A percentile compares a stretch with the other conserved stretches of the same genome.
Conservation (phyloP, 2,113 vertebrate species). For the Dicaeum eximium region DNA sequence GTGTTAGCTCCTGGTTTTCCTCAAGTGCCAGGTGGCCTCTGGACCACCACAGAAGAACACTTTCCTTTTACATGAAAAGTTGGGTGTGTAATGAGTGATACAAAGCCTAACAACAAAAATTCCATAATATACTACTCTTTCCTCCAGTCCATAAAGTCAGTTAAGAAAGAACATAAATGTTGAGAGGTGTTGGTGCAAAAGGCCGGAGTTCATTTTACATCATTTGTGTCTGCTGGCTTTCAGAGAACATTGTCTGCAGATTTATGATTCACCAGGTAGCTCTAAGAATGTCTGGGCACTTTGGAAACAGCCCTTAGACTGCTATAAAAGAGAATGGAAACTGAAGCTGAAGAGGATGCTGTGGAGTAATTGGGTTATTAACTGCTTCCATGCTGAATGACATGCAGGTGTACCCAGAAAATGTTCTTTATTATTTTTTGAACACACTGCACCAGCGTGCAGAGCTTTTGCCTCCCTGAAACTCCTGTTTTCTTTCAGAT, state of each 20-base stretch:
- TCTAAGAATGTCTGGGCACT: constrained; percentile 12
- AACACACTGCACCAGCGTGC: background rate
- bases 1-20: background rate
- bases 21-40: background rate
- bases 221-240: background rate
- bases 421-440: background rate
- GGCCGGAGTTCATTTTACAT: background rate
- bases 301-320: constrained; percentile 15
- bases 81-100: background rate
- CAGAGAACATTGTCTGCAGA: background rate
- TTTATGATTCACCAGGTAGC: constrained; percentile 38
- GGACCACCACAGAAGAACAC: background rate
- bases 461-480: background rate
- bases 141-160: background rate
- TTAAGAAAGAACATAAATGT: background rate
- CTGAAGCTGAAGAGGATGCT: background rate
- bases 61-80: background rate
- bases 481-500: background rate
- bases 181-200: background rate
- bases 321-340: constrained; percentile 32
- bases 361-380: background rate
- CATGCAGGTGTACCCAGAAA: background rate
- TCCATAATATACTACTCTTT: background rate
- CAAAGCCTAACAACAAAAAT: background rate
- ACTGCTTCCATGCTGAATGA: constrained; percentile 10